phyloP scores from a whole-genome alignment of 2,113 vertebrate genomes.

The Chauna torquata region DNA sequence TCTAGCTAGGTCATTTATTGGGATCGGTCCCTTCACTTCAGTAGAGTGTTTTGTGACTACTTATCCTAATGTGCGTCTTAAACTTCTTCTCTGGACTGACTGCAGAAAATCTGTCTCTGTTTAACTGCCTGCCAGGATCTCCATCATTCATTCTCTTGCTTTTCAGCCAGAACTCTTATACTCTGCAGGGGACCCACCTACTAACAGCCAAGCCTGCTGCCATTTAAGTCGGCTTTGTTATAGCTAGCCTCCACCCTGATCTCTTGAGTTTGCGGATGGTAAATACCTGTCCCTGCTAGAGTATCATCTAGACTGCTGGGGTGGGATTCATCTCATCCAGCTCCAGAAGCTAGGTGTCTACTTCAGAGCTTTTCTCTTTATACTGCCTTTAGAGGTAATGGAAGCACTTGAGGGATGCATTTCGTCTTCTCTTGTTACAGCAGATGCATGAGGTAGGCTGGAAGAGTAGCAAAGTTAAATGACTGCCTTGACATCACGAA shows the following conservation, averaged over 20 bases:
- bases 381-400: not conserved
- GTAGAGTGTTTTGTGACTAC: fast-evolving
- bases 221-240: not conserved
- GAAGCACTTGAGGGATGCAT: not conserved
- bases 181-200: not conserved
- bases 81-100: not conserved
- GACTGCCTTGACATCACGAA: not conserved
- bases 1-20: not conserved
- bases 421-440: not conserved
- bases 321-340: not conserved
- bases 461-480: not conserved
- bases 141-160: not conserved
- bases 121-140: not conserved
- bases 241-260: too few relatives aligned
- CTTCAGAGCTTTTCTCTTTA: not conserved
- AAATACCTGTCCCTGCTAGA: not conserved
- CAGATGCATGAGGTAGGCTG: not conserved
- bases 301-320: not conserved
- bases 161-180: not conserved
- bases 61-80: not conserved
- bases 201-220: not conserved
- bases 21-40: not conserved
- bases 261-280: not conserved
- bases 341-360: not conserved
- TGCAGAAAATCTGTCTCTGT: not conserved